Conservation (phyloP, 2,113 vertebrate genomes). For the Daphoenositta chrysoptera region DNA sequence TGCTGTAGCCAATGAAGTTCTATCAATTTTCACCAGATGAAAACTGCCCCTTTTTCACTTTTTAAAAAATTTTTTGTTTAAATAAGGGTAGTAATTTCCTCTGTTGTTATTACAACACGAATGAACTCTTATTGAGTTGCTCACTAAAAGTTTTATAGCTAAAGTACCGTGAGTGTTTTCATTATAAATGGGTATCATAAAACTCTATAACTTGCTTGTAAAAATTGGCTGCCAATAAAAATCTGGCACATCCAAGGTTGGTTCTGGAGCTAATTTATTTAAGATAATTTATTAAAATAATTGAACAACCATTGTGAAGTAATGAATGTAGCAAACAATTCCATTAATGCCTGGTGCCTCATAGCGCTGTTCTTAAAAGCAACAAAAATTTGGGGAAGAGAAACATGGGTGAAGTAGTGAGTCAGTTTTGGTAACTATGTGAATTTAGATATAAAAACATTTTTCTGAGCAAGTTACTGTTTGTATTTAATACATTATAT, state of each 20-base stretch:
- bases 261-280: constrained; percentile 30
- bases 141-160: constrained; percentile 31
- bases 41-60: not conserved
- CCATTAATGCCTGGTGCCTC: not conserved
- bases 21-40: not conserved
- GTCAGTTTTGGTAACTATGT: not conserved
- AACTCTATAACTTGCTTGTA: constrained; percentile 29
- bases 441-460: not conserved
- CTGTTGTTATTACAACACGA: constrained; percentile 18
- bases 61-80: not conserved
- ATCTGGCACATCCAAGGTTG: not conserved
- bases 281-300: constrained; percentile 43
- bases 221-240: constrained; percentile 32
- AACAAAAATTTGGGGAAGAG: not conserved
- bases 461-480: not conserved
- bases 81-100: constrained; percentile 21
- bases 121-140: constrained; percentile 1
- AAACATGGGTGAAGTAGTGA: not conserved
- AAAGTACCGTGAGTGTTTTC: constrained; percentile 34
- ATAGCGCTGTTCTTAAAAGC: not conserved
- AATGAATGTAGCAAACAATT: constrained; percentile 15
- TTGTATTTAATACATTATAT: not conserved
- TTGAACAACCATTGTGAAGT: not conserved
- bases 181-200: constrained; percentile 37
- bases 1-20: not conserved